Evolutionary conservation across 2,113 vertebrate species (phyloP).

Genomic region (Cinclus cinclus): DNA sequence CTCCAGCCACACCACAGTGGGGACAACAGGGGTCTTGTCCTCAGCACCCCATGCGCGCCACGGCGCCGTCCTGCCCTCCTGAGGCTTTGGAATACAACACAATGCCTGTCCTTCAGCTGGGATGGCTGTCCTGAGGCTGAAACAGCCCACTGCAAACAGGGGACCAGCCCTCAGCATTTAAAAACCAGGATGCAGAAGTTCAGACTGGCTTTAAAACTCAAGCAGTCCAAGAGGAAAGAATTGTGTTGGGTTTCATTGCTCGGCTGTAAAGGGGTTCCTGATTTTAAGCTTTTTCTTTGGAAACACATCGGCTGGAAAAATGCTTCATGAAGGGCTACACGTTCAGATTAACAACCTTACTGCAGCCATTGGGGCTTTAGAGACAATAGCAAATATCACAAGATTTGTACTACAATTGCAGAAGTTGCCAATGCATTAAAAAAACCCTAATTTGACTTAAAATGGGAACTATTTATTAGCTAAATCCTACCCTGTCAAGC

Average conservation of each 20-base stretch:
- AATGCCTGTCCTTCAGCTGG: background rate
- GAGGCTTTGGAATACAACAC: background rate
- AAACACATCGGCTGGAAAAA: background rate
- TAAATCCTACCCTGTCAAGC: background rate
- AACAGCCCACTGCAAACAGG: background rate
- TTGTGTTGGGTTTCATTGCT: background rate
- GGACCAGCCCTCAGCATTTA: background rate
- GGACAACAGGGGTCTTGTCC: rapidly evolving
- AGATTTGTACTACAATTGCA: background rate
- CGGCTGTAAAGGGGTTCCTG: background rate
- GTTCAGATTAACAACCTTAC: background rate
- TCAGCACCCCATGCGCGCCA: rapidly evolving
- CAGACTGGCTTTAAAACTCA: background rate
- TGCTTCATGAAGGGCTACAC: background rate
- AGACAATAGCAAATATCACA: conserved; percentile 8
- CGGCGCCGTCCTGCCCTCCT: rapidly evolving
- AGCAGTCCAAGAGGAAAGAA: background rate
- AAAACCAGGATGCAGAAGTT: background rate
- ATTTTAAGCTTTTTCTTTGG: background rate
- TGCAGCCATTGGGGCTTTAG: background rate
- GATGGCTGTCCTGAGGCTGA: background rate
- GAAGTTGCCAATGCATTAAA: background rate
- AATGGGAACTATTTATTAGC: background rate
- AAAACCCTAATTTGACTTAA: background rate
- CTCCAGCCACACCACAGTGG: rapidly evolving